Conservation (phyloP, 2,113 vertebrate genomes). For the Isichthys henryi region DNA sequence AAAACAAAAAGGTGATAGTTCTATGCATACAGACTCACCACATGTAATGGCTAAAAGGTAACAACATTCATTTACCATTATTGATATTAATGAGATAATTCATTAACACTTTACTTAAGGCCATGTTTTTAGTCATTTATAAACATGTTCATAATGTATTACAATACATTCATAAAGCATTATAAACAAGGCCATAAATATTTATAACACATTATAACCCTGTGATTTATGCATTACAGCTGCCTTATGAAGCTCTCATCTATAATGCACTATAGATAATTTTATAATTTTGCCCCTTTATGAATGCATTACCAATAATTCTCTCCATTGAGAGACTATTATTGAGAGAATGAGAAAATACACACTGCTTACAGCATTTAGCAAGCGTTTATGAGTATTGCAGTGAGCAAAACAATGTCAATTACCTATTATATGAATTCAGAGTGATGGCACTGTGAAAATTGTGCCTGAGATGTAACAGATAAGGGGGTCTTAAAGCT, state of each 20-base stretch:
- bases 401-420: not conserved
- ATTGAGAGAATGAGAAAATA: not conserved
- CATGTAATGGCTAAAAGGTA: not conserved
- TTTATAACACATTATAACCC: too few species aligned
- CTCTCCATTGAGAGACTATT: not conserved
- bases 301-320: not conserved
- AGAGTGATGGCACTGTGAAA: not conserved
- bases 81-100: not conserved
- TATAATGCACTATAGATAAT: too few species aligned
- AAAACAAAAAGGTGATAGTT: not conserved
- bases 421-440: not conserved
- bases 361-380: not conserved
- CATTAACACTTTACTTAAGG: too few species aligned
- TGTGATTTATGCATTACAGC: too few species aligned
- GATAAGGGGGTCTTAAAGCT: constrained; percentile 1
- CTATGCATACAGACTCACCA: not conserved
- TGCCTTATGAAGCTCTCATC: too few species aligned
- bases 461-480: not conserved
- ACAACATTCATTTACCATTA: not conserved
- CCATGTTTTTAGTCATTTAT: too few species aligned
- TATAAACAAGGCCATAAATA: too few species aligned
- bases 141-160: too few species aligned
- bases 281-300: too few species aligned
- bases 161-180: too few species aligned
- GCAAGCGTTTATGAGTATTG: not conserved